Conservation (phyloP, 1,140 invertebrate genomes). For the Apocrypta bakeri region DNA sequence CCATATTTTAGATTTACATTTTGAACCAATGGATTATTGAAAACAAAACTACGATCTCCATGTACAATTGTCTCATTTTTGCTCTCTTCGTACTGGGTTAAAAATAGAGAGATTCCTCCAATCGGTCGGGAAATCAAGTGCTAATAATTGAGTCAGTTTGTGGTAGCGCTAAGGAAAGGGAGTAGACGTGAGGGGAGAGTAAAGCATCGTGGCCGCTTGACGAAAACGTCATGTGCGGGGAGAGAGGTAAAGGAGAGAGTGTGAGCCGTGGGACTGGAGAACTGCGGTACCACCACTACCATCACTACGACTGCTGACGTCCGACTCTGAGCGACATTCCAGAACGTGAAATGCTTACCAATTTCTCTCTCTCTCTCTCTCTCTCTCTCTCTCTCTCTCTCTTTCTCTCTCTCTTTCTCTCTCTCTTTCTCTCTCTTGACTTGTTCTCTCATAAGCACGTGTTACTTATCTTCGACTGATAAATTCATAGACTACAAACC, state of each 20-base stretch:
- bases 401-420: background rate
- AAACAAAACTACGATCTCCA: no score
- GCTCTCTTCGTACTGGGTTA: no score
- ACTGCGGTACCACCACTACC: slow-evolving; percentile 17
- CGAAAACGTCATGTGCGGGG: background rate
- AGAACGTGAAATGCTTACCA: slow-evolving; percentile 58
- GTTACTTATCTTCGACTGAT: background rate
- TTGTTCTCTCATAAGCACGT: background rate
- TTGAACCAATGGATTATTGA: no score
- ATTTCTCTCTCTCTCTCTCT: slow-evolving; percentile 47
- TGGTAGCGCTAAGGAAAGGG: background rate
- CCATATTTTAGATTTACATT: no score
- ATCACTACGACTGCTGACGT: slow-evolving; percentile 53
- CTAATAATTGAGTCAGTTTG: background rate
- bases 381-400: slow-evolving; percentile 41
- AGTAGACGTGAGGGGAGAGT: slow-evolving; percentile 25
- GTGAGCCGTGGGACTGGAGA: slow-evolving; percentile 53
- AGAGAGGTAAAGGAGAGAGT: slow-evolving; percentile 22
- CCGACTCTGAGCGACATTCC: slow-evolving; percentile 61
- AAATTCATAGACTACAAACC: background rate
- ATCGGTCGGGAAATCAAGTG: background rate
- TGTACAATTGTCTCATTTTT: no score
- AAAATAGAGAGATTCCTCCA: background rate
- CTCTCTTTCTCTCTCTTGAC: slow-evolving; percentile 5
- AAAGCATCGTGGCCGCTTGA: background rate